Evolutionary conservation across 2,888 invertebrate species (phyloP).

Genomic region (Sepiola atlantica): DNA sequence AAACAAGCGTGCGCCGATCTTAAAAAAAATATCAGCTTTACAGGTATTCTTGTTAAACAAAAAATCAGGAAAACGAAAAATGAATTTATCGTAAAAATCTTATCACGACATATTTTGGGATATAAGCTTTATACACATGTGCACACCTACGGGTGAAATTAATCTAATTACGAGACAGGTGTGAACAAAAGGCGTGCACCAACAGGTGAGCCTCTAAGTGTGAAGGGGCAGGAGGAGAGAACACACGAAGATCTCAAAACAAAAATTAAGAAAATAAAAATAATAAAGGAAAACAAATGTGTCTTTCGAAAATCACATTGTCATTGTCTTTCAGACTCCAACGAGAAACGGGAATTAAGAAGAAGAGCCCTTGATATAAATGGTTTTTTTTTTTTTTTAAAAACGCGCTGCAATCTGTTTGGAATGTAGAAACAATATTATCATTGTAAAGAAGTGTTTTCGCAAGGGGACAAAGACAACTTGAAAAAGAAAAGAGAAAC

Average conservation of each 20-base stretch:
- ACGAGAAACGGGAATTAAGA: not conserved
- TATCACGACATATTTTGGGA: not conserved
- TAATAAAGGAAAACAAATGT: not conserved
- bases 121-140: not conserved
- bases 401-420: not conserved
- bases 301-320: not conserved
- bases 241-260: not conserved
- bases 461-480: not conserved
- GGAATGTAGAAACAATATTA: not conserved
- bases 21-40: too few relatives aligned
- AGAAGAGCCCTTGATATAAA: not conserved
- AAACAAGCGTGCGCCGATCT: too few relatives aligned
- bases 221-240: not conserved
- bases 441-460: not conserved
- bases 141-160: not conserved
- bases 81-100: not conserved
- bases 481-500: not conserved
- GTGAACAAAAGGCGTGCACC: not conserved
- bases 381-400: not conserved
- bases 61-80: not conserved
- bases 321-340: not conserved
- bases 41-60: too few relatives aligned
- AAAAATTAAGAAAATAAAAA: not conserved
- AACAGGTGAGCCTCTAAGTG: not conserved
- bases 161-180: not conserved